A percentile compares a stretch with the other conserved stretches of the same genome.
Evolutionary conservation across 2,113 vertebrate genomes (phyloP).

Genomic region (Mystacornis crossleyi): DNA sequence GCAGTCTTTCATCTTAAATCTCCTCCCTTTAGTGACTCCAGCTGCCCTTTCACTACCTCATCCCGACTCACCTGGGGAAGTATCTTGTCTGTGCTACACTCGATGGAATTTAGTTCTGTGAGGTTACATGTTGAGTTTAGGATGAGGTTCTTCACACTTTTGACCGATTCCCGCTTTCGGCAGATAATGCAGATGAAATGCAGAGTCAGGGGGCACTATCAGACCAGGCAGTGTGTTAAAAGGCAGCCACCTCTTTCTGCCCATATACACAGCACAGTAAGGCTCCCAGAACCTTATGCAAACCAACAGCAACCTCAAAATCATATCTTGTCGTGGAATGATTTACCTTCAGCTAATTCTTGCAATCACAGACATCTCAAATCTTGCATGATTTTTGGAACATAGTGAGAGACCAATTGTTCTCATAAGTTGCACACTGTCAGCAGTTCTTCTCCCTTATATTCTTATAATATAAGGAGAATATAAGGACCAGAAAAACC

Average conservation of each 20-base stretch:
- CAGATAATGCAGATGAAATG: neutral
- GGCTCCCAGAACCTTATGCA: neutral
- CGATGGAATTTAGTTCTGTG: neutral
- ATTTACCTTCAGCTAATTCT: neutral
- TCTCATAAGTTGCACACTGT: accelerated
- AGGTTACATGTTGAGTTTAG: neutral
- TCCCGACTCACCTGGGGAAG: neutral
- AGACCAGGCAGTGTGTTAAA: neutral
- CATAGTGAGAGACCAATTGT: neutral
- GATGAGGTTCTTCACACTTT: neutral
- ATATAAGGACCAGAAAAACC: neutral
- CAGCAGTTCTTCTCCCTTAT: neutral
- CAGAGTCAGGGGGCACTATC: neutral
- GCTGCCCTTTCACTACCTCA: constrained; percentile 17
- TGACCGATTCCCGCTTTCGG: neutral
- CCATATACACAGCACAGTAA: accelerated
- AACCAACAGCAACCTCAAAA: neutral
- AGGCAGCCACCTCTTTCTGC: neutral
- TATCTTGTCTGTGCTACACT: neutral
- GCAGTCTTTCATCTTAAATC: constrained; percentile 40
- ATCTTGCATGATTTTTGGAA: neutral
- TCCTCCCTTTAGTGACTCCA: neutral
- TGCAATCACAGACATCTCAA: neutral
- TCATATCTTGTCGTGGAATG: no score
- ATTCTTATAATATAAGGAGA: neutral